Base-by-base conservation (phyloP, 2,888 invertebrate species). In the Lapara coniferarum region DNA sequence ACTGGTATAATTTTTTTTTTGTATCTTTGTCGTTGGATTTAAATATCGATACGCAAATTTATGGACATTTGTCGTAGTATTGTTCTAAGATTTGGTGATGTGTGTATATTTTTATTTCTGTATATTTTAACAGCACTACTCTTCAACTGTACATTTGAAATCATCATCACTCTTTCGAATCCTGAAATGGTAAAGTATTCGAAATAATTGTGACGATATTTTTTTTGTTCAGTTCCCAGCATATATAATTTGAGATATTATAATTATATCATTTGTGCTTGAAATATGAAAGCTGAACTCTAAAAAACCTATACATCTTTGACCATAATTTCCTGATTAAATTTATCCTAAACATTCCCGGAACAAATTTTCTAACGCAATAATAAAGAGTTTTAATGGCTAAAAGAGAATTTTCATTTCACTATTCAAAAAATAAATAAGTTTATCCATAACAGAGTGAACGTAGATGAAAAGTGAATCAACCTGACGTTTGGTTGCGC, bases 401-500 rank as follows among this genome's bases (percentile, higher is more conserved):
- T 78, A 76, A 84, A 86, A 86, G 84, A 83, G 80, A 84, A 85
- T 89, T 90, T 88, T 84, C 81, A 84, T 82, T 83, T 82, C 81
- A 78, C 77, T 80, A 79, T 73, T 80, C 74, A 78, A 84, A 87
- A 87, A 84, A 81, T 82, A 86, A 85, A 86, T 74, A 83, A 84
- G 79, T 77, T 76, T 77, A 83, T 81, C 83, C 83, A 87, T 85
- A 83, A 84, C 88, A 82, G 82, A 89, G 89, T 87, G 85, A 87
- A 80, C 83, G 90, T 87, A 85, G 90, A 92, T 92, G 92, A 93
- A 93, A 93, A 93, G 93, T 93, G 93, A 93, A 92, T 92, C 93
- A 93, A 91, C 89, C 88, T 91, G 91, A 88, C 86, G 88, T 88
- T 90, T 88, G 81, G 85, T 86, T 85, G 88, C 83, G 90, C 92